Evolutionary conservation across 2,888 invertebrate species (phyloP).

Genomic region (Sarcophaga variegata): DNA sequence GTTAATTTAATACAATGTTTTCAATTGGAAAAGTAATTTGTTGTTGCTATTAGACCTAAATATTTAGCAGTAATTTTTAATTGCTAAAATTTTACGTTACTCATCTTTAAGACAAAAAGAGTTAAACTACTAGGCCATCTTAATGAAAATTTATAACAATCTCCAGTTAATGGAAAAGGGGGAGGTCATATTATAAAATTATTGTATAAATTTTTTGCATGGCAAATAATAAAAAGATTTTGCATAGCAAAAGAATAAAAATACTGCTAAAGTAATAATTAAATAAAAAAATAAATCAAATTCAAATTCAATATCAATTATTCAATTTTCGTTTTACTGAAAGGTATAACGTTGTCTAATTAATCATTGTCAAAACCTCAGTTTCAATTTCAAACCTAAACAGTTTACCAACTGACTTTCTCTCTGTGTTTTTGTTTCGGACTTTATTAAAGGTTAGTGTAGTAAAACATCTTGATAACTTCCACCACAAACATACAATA

Average conservation of each 20-base stretch:
- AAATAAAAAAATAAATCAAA: not conserved
- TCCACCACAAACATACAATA: conserved; percentile 56
- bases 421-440: conserved; percentile 20
- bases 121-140: too few relatives aligned
- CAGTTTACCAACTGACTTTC: conserved; percentile 46
- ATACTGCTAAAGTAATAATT: conserved; percentile 1
- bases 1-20: too few relatives aligned
- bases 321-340: not conserved
- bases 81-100: too few relatives aligned
- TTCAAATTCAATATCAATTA: not conserved
- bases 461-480: conserved; percentile 66
- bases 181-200: not conserved
- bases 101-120: too few relatives aligned
- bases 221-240: conserved; percentile 11
- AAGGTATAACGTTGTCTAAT: conserved; percentile 15
- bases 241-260: conserved; percentile 18
- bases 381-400: not conserved
- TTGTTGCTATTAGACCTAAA: too few relatives aligned
- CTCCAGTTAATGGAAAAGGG: not conserved
- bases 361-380: conserved; percentile 1
- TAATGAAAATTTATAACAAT: too few relatives aligned
- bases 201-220: conserved; percentile 20
- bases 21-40: too few relatives aligned
- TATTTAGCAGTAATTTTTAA: too few relatives aligned
- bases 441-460: conserved; percentile 31